Base-by-base conservation (phyloP, 2,113 vertebrate genomes). In the Nothobranchius furzeri region DNA sequence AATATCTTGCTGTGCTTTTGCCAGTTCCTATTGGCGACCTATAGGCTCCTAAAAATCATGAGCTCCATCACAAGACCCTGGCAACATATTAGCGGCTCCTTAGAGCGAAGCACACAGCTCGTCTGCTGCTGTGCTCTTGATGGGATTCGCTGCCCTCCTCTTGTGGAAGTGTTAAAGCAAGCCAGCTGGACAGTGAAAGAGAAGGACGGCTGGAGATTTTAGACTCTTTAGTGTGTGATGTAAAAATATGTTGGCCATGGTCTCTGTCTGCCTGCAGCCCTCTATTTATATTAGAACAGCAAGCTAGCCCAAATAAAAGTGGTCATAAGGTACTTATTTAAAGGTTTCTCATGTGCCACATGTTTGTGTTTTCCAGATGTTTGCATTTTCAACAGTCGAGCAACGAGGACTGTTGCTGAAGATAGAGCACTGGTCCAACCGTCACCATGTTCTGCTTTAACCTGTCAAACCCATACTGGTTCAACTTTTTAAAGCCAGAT, bases 131-230 rank as follows among this genome's bases (percentile, higher is more conserved):
- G 70, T 69, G 79, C 60, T 40, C 49, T 51, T 76, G 74, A 84
- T 62, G 75, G 57, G 64, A 76, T 79, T 70, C 53, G 4, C 50
- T 62, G 64, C 70, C 62, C 25, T 81, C 65, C 55, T 50, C 57
- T 61, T 60, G 42, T 59, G 57, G 68, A 76, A 81, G 83, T 85
- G 87, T 76, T 61, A 75, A 75, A 76, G 72, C 65, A 79, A 82
- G 77, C 87, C 84, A 88, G 72, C 78, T 89, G 87, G 87, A 76
- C 82, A 82, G 85, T 67, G 78, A 87, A 76, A 75, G 37, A 70
- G 57, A 66, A 54, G 61, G 60, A 63, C 30, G 61, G n/a, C 55
- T 55, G 15, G 24, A 55, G 10, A 64, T 17, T 73, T 47, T 3
- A 62, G 60, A 42, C 43, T 48, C 50, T 40, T 50, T 50, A 49